Percentiles rank a stretch among this genome's conserved stretches.
Evolutionary conservation across 2,888 invertebrate species (phyloP).

Genomic region (Eutolmus rufibarbis): DNA sequence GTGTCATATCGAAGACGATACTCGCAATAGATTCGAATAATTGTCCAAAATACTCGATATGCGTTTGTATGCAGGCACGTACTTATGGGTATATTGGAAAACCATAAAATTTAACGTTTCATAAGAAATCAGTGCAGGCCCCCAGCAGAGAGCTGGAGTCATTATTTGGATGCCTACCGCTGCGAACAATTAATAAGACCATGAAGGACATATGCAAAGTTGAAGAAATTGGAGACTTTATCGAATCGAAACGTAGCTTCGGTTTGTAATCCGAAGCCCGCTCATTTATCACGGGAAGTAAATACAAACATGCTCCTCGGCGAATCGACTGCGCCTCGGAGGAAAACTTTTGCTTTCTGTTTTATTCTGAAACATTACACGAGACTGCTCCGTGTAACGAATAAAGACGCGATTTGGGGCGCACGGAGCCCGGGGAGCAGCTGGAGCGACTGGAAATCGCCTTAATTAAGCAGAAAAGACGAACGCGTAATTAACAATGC

Average conservation of each 20-base stretch:
- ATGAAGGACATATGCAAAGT: background rate
- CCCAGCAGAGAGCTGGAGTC: background rate
- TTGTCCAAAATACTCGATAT: background rate
- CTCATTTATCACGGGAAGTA: background rate
- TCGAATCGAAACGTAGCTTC: background rate
- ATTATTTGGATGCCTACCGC: background rate
- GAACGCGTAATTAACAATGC: background rate
- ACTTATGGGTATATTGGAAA: background rate
- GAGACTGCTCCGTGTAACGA: background rate
- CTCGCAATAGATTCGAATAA: background rate
- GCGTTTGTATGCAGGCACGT: background rate
- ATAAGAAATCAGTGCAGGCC: background rate
- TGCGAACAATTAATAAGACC: background rate
- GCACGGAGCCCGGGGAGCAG: background rate
- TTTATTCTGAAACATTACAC: background rate
- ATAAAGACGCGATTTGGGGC: background rate
- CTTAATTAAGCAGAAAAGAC: background rate
- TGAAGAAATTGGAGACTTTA: slow-evolving; percentile 8
- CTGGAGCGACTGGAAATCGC: background rate
- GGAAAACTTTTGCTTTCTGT: background rate
- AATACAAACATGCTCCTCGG: background rate
- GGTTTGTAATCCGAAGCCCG: background rate
- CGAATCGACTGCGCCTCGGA: background rate
- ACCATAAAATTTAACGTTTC: background rate
- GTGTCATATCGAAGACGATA: no score